Conservation (phyloP, 2,113 vertebrate genomes). For the Otocyon megalotis region DNA sequence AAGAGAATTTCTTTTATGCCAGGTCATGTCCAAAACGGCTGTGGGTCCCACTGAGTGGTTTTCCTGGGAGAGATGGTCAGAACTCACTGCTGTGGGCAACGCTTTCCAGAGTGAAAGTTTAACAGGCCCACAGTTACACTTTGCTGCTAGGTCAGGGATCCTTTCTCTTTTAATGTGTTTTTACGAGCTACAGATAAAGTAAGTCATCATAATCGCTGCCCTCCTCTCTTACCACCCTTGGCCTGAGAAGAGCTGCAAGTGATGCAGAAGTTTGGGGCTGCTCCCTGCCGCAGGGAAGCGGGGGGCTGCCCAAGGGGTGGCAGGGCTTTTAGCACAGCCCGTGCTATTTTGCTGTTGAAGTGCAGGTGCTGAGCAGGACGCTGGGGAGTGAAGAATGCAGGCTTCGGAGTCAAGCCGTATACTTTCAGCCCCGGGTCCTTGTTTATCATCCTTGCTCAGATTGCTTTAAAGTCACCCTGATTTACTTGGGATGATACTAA, state of each 20-base stretch:
- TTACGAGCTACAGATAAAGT: not conserved
- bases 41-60: not conserved
- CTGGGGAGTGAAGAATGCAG: not conserved
- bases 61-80: not conserved
- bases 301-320: not conserved
- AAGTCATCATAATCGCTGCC: not conserved
- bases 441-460: not conserved
- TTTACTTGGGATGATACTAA: not conserved
- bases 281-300: not conserved
- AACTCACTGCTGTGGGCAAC: not conserved
- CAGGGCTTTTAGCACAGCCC: not conserved
- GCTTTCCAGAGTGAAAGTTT: not conserved
- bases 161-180: not conserved
- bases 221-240: not conserved
- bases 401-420: not conserved
- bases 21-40: not conserved
- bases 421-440: not conserved
- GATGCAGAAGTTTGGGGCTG: not conserved
- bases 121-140: not conserved
- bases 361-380: not conserved
- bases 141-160: not conserved
- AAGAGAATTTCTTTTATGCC: conserved; percentile 20
- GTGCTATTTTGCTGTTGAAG: not conserved
- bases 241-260: not conserved
- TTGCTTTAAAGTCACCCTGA: not conserved